Conservation (phyloP, 92 coral and sea anemone genomes). For the Muricea muricata region DNA sequence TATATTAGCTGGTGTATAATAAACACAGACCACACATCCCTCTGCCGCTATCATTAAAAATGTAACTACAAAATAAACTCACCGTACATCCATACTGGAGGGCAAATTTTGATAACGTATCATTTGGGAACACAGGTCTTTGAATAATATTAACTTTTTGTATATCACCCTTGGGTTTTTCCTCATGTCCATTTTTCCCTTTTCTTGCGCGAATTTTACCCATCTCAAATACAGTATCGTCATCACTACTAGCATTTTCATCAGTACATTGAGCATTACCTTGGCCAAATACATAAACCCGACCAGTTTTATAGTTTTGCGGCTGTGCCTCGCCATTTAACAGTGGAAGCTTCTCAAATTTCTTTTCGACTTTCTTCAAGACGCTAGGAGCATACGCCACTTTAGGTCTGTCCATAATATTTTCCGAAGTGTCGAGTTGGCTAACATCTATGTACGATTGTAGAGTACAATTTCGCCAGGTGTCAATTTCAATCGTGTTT, state of each 20-base stretch:
- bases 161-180: conserved; percentile 55
- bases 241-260: conserved; percentile 59
- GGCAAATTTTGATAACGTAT: conserved; percentile 86
- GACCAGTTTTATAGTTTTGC: conserved; percentile 15
- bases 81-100: conserved; percentile 98
- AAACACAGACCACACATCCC: too few species aligned
- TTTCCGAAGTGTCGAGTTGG: background rate
- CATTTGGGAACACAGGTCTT: conserved; percentile 78
- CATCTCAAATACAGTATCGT: conserved; percentile 49
- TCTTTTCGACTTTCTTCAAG: conserved; percentile 25
- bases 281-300: conserved; percentile 93
- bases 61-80: too few species aligned
- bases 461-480: background rate
- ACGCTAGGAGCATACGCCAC: conserved; percentile 25
- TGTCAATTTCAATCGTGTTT: background rate
- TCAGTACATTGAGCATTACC: conserved; percentile 70
- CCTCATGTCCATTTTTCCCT: conserved; percentile 47
- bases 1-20: too few species aligned
- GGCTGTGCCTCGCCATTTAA: conserved; percentile 20
- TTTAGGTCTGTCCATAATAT: conserved; percentile 14
- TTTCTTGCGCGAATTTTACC: conserved; percentile 87
- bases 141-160: conserved; percentile 78
- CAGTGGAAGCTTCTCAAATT: too few species aligned
- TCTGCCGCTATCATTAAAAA: too few species aligned
- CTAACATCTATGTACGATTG: background rate